Evolutionary conservation across 2,797 vertebrate species (phyloP), one percentile per base, ranked within the genome.

Genomic region (Chaetophractus vellerosus): DNA sequence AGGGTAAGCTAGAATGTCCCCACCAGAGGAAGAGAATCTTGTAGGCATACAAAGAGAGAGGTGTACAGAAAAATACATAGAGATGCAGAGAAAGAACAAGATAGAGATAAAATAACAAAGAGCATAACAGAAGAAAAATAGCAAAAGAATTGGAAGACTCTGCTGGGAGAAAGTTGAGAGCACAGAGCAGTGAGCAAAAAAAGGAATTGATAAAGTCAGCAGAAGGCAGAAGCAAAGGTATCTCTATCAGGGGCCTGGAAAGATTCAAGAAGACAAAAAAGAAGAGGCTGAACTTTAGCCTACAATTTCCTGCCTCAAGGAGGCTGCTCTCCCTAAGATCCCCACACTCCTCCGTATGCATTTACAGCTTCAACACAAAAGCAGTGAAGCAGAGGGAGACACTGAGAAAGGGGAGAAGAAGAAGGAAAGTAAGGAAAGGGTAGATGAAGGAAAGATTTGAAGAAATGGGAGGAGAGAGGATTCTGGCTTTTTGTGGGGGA

Each of bases 241-340:
- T 55, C 19, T 28, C 2, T 8, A 10, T 74, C n/a, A 75, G 85
- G 64, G 71, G 19, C 11, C 11, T 1, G 66, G 10, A 18, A 52
- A 63, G 38, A 10, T 24, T 38, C 38, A 80, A 84, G 72, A 57
- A 0, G n/a, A 2, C 4, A 19, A 31, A 45, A 71, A 24, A 18
- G 6, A 41, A 59, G 79, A 64, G 68, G 31, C 5, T 9, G 55
- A 41, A 24, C 24, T 61, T 55, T 21, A 5, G 0, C 33, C 26
- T 36, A 19, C 1, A 38, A 9, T 9, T 2, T 10, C 31, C 15
- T 33, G 3, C 38, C 21, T 79, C 68, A 21, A 21, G 19, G 19
- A 50, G n/a, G 5, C 3, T 11, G 52, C 8, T 16, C 24, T n/a
- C 33, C 9, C 3, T 2, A 16, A n/a, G 4, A 31, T 1, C 26